Evolutionary conservation across 2,797 vertebrate species (phyloP).

Genomic region (Scolopax rusticola): DNA sequence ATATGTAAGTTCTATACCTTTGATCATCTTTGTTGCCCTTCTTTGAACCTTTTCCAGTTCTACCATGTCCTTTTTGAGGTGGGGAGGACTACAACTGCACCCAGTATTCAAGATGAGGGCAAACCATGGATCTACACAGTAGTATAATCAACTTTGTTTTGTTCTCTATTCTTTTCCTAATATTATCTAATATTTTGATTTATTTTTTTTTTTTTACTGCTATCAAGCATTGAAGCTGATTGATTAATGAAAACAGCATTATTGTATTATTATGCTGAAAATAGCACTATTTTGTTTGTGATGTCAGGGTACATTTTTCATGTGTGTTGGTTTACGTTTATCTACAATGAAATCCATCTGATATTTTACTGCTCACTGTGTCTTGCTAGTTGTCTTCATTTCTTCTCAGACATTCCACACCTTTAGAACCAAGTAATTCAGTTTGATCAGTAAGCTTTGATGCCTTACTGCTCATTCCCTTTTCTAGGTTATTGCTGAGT

Average conservation of each 20-base stretch:
- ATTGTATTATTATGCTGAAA: constrained; percentile 28
- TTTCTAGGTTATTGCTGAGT: constrained; percentile 46
- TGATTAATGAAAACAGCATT: constrained; percentile 58
- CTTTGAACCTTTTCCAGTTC: constrained; percentile 75
- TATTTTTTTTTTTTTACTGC: constrained; percentile 28
- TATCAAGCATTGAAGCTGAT: constrained; percentile 42
- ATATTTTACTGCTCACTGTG: constrained; percentile 23
- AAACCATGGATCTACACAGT: constrained; percentile 72
- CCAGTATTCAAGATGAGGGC: constrained; percentile 73
- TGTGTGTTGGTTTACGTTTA: constrained; percentile 19
- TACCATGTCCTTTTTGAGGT: constrained; percentile 69
- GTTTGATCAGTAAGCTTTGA: constrained; percentile 9
- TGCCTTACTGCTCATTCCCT: constrained; percentile 29
- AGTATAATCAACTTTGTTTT: constrained; percentile 72
- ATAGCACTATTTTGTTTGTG: not conserved
- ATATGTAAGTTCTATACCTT: constrained; percentile 60
- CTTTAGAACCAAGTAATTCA: constrained; percentile 8
- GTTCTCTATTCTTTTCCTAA: constrained; percentile 61
- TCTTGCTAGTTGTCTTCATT: constrained; percentile 32
- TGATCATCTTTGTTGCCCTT: constrained; percentile 70
- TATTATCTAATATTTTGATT: constrained; percentile 64
- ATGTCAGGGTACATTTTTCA: constrained; percentile 29
- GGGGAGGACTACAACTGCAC: constrained; percentile 67
- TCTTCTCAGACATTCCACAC: not conserved
- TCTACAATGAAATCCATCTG: constrained; percentile 22